Conservation (phyloP, 2,888 invertebrate genomes). For the Limnephilus auricula region DNA sequence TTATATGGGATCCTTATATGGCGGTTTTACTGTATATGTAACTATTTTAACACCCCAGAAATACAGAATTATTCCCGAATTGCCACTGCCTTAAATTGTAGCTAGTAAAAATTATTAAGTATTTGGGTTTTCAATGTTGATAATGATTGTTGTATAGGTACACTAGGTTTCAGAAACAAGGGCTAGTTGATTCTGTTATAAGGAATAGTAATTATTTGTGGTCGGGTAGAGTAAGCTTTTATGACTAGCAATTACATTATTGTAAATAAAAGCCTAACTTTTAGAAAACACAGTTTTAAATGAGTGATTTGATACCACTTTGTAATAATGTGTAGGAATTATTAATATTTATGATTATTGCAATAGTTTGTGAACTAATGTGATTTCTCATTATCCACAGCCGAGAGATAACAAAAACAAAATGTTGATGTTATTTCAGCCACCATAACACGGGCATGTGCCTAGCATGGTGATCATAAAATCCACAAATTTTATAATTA, state of each 20-base stretch:
- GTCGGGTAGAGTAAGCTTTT: not conserved
- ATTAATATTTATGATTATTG: not conserved
- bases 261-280: constrained; percentile 2
- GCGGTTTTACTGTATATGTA: not conserved
- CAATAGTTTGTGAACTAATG: not conserved
- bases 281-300: not conserved
- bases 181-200: not conserved
- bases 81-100: not conserved
- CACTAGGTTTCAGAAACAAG: not conserved
- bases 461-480: too few species aligned
- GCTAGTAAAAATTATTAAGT: not conserved
- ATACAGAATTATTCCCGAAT: not conserved
- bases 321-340: not conserved
- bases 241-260: not conserved
- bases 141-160: not conserved
- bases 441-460: too few species aligned
- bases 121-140: not conserved
- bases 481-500: too few species aligned
- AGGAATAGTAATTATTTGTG: not conserved
- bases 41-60: constrained; percentile 2
- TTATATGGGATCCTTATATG: not conserved
- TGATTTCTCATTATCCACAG: not conserved
- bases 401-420: not conserved
- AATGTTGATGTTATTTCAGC: too few species aligned
- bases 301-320: not conserved